A percentile compares a stretch with the other conserved stretches of the same genome.
These are phyloP conservation scores for Drosophila phalerata DNA, from an alignment of 2,888 invertebrate genomes.

Conservation along the genomic window DNA sequence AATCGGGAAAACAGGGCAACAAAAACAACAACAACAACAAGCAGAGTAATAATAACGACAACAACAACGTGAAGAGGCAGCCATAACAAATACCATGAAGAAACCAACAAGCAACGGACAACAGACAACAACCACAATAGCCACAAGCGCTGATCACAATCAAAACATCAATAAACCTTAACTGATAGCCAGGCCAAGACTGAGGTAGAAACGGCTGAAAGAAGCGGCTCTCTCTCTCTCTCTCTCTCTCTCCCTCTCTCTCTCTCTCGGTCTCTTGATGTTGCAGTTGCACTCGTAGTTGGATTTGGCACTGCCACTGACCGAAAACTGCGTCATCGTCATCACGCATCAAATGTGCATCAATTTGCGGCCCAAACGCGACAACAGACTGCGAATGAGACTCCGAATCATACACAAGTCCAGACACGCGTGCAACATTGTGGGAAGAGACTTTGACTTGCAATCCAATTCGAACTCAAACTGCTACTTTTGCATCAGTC, in stretches of 20 bases:
- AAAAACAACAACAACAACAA: constrained; percentile 22
- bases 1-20: constrained; percentile 3
- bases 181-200: constrained; percentile 66
- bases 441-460: constrained; percentile 7
- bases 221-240: constrained; percentile 14
- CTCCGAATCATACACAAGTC: background rate
- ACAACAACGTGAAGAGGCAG: constrained; percentile 58
- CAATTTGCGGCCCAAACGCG: constrained; percentile 70
- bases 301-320: constrained; percentile 55
- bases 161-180: constrained; percentile 81
- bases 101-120: constrained; percentile 37
- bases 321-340: constrained; percentile 54
- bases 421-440: constrained; percentile 68
- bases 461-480: background rate
- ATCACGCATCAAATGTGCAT: constrained; percentile 75
- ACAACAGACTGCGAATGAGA: constrained; percentile 50
- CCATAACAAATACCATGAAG: constrained; percentile 72
- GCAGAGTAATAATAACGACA: constrained; percentile 38
- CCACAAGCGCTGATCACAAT: constrained; percentile 76
- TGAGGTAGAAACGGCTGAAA: constrained; percentile 14
- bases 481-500: background rate
- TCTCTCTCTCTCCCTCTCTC: background rate
- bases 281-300: constrained; percentile 13
- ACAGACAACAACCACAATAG: constrained; percentile 53
- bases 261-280: background rate